Percentiles rank a stretch among this genome's conserved stretches.
These are phyloP conservation scores for Austrofundulus limnaeus DNA, from an alignment of 2,113 vertebrate genomes.

Conservation along the genomic window DNA sequence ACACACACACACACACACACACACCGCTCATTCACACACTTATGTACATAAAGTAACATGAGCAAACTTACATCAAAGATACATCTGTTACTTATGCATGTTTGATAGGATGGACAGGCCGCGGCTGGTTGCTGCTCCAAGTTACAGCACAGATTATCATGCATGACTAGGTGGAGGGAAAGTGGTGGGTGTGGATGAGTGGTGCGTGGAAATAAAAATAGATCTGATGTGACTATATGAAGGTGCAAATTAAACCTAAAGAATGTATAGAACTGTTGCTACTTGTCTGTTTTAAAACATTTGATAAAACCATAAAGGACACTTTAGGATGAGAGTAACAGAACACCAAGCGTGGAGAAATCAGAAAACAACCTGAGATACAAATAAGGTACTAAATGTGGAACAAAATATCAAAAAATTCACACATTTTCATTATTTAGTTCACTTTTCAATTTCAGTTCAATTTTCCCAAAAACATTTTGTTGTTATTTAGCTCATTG, in stretches of 20 bases:
- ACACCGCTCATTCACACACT: slow-evolving; percentile 17
- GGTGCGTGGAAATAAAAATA: slow-evolving; percentile 2
- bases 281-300: slow-evolving; percentile 1
- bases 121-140: slow-evolving; percentile 46
- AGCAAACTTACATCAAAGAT: slow-evolving; percentile 69
- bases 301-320: no score
- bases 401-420: no score
- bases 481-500: no score
- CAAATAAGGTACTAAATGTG: no score
- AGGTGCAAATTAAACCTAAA: slow-evolving; percentile 5
- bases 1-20: slow-evolving; percentile 15
- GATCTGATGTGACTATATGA: slow-evolving; percentile 1
- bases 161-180: slow-evolving; percentile 41
- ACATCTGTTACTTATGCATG: slow-evolving; percentile 72
- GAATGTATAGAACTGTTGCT: slow-evolving; percentile 1
- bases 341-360: not conserved
- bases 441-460: no score
- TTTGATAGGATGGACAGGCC: slow-evolving; percentile 65
- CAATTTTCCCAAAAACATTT: no score
- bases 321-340: no score
- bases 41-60: slow-evolving; percentile 32
- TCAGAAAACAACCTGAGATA: not conserved
- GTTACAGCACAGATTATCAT: slow-evolving; percentile 44
- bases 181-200: slow-evolving; percentile 14
- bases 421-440: no score